Base-by-base conservation (phyloP, 2,888 invertebrate species). In the Aethes cnicana region DNA sequence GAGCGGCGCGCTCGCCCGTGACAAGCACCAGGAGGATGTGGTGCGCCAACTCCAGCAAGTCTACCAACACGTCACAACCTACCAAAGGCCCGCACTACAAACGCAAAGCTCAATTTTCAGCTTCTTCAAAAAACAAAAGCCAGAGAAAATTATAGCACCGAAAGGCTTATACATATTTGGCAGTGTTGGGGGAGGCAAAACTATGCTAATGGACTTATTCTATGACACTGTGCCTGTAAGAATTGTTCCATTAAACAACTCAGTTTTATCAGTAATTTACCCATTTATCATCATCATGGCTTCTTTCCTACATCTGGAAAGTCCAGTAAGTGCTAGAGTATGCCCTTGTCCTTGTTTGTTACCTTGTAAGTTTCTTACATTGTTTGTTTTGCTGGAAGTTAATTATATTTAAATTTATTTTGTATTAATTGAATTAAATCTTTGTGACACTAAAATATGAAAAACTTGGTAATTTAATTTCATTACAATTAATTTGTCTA, bases 121-220 rank as follows among this genome's bases (percentile, higher is more conserved):
- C 47, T 80, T 85, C 53, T 88, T 88, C 62, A 81, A 55, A 57
- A 84, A 68, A 64, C 68, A 66, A 53, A 69, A 80, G 58, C 81
- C 90, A 1, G 70, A 70, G 41, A 90, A 88, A 57, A 81, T 87
- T 18, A 79, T 89, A 56, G 90, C 90, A 26, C 95, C 95, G 0
- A 93, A 93, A 79, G 98, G 98, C 3, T 83, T 98, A 7, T 98
- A 98, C 72, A 93, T 98, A 53, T 93, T 95, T 84, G 98, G 98
- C 48, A 94, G 97, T 71, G 97, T 97, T 57, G 97, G 97, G 35
- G 96, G 97, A 64, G 99, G 99, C 33, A 99, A 99, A 91, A 99
- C 99, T 4, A 99, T 99, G 95, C 87, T 99, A 52, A 99, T 99
- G 99, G 99, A 99, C 86, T 86, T 99, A 68, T 99, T 99, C 87